Conservation (phyloP, 1,140 invertebrate genomes). For the Fragariocoptes setiger region DNA sequence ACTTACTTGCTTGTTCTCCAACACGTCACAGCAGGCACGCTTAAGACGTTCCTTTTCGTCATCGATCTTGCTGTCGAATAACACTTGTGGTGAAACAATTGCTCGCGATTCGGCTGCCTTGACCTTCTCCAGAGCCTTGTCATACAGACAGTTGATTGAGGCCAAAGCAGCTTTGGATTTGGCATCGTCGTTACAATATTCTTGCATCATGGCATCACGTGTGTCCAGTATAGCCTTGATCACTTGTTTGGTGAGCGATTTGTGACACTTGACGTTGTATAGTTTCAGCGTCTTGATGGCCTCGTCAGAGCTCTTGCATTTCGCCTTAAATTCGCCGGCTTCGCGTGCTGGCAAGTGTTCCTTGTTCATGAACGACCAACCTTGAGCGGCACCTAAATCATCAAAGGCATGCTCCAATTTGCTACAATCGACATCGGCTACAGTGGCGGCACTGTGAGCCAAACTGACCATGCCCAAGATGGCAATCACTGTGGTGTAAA, state of each 20-base stretch:
- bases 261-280: background rate
- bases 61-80: background rate
- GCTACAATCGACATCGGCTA: too few relatives aligned
- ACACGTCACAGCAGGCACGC: background rate
- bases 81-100: background rate
- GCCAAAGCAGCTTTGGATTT: background rate
- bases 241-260: background rate
- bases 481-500: too few relatives aligned
- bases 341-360: background rate
- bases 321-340: background rate
- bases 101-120: background rate
- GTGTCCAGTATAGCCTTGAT: background rate
- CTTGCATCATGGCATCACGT: background rate
- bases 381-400: background rate
- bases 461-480: too few relatives aligned
- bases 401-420: background rate
- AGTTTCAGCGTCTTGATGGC: background rate
- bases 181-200: background rate
- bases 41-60: background rate
- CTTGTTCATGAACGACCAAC: background rate
- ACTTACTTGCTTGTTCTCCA: background rate
- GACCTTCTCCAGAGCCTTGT: background rate
- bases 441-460: too few relatives aligned
- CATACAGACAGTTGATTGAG: background rate
- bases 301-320: background rate